Evolutionary conservation across 2,888 invertebrate genomes (phyloP).

Genomic region (Pterostichus madidus): DNA sequence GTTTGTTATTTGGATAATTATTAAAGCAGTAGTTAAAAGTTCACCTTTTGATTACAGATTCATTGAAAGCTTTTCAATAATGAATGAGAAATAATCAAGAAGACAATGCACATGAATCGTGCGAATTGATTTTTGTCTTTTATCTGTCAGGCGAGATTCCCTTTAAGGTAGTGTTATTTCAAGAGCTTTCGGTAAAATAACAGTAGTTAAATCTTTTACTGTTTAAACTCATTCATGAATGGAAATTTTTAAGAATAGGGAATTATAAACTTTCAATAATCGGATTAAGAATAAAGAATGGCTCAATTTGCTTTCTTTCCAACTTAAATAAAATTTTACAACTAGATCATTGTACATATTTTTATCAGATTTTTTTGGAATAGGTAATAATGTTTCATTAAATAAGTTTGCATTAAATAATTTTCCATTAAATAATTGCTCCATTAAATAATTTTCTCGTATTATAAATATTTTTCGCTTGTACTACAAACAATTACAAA

Average conservation of each 20-base stretch:
- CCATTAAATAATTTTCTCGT: no score
- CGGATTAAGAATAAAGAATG: constrained; percentile 29
- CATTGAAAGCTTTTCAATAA: constrained; percentile 47
- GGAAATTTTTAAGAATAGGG: constrained; percentile 34
- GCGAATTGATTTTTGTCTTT: constrained; percentile 2
- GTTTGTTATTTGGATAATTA: no score
- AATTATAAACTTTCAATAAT: constrained; percentile 24
- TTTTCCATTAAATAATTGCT: no score
- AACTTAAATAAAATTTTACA: constrained; percentile 4
- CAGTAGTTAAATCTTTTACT: constrained; percentile 42
- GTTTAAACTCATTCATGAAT: constrained; percentile 45
- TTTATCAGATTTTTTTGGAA: no score
- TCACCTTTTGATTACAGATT: neutral
- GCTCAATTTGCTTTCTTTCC: constrained; percentile 28
- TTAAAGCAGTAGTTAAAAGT: no score
- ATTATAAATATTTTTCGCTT: no score
- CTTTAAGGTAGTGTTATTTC: constrained; percentile 53
- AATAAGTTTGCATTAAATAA: no score
- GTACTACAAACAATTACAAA: no score
- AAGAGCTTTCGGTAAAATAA: constrained; percentile 38
- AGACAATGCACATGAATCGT: neutral
- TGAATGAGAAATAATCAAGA: constrained; percentile 28
- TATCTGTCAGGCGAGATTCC: constrained; percentile 12
- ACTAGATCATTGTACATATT: constrained; percentile 9
- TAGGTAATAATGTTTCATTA: no score